Conservation (phyloP, 2,113 vertebrate genomes). For the Nothocercus julius region DNA sequence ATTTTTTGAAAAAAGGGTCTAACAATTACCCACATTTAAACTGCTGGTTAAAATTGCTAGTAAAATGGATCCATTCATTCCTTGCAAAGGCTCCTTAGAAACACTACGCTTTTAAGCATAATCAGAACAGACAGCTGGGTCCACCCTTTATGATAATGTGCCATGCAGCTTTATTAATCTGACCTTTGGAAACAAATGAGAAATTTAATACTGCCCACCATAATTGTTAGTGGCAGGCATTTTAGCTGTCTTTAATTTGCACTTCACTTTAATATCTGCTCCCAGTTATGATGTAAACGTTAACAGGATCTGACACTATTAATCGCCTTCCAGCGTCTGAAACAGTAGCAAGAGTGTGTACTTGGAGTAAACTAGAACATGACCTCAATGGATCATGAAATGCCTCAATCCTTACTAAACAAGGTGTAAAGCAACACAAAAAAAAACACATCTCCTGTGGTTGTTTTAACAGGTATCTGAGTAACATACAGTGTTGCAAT, state of each 20-base stretch:
- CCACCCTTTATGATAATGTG: slow-evolving; percentile 86
- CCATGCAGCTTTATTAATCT: slow-evolving; percentile 82
- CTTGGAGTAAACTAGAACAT: slow-evolving; percentile 25
- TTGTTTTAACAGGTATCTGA: slow-evolving; percentile 1
- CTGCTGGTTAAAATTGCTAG: slow-evolving; percentile 9
- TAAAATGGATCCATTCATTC: slow-evolving; percentile 43
- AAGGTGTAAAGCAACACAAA: slow-evolving; percentile 16
- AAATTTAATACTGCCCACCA: slow-evolving; percentile 75
- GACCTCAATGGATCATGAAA: slow-evolving; percentile 52
- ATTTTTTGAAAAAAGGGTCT: background rate
- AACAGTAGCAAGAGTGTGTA: background rate
- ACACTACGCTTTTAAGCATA: slow-evolving; percentile 60
- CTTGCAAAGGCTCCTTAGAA: slow-evolving; percentile 57
- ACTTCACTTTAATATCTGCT: slow-evolving; percentile 77
- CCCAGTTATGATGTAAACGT: slow-evolving; percentile 58
- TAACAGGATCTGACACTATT: slow-evolving; percentile 67
- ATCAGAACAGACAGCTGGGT: slow-evolving; percentile 81
- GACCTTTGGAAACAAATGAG: slow-evolving; percentile 83
- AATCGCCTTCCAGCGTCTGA: slow-evolving; percentile 4
- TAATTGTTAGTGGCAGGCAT: slow-evolving; percentile 82
- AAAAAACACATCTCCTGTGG: slow-evolving; percentile 3
- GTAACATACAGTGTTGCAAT: background rate
- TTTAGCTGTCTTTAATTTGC: slow-evolving; percentile 79
- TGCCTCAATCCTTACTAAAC: background rate
- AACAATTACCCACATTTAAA: slow-evolving; percentile 45